Evolutionary conservation across 1,140 invertebrate species (phyloP).

Genomic region (Armadillidium nasatum): DNA sequence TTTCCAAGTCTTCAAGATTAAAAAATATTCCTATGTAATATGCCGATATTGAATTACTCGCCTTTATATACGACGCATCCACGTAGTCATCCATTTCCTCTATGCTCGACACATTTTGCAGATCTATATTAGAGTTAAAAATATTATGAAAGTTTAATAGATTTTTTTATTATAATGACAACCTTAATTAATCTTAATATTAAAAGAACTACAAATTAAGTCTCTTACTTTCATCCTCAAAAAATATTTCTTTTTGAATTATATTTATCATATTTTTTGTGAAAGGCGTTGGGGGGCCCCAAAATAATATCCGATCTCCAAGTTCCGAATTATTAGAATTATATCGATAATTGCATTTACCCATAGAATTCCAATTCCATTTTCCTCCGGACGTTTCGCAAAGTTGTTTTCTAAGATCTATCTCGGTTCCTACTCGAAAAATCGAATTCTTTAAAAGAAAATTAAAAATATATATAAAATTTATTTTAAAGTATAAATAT

Average conservation of each 20-base stretch:
- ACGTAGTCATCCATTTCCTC: conserved; percentile 18
- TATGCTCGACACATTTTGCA: conserved; percentile 10
- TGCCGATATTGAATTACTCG: background rate
- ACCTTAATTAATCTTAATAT: background rate
- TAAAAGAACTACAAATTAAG: background rate
- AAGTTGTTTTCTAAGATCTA: too few species aligned
- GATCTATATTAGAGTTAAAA: conserved; percentile 1
- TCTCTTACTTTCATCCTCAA: background rate
- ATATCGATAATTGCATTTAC: too few species aligned
- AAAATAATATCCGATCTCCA: conserved; percentile 14
- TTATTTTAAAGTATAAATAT: too few species aligned
- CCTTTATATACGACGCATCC: conserved; percentile 17
- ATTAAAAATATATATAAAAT: too few species aligned
- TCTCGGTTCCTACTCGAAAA: too few species aligned
- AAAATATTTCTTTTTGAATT: background rate
- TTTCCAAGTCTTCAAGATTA: background rate
- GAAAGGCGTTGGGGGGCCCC: conserved; percentile 12
- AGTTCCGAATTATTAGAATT: background rate
- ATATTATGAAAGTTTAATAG: background rate
- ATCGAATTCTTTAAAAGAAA: too few species aligned
- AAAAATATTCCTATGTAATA: conserved; percentile 19
- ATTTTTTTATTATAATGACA: too few species aligned
- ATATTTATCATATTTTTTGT: conserved; percentile 17
- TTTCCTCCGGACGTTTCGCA: too few species aligned
- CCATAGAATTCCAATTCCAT: too few species aligned